A percentile compares a stretch with the other conserved stretches of the same genome.
Conservation (phyloP, 2,797 vertebrate genomes). For the Enteromius fasciolatus region DNA sequence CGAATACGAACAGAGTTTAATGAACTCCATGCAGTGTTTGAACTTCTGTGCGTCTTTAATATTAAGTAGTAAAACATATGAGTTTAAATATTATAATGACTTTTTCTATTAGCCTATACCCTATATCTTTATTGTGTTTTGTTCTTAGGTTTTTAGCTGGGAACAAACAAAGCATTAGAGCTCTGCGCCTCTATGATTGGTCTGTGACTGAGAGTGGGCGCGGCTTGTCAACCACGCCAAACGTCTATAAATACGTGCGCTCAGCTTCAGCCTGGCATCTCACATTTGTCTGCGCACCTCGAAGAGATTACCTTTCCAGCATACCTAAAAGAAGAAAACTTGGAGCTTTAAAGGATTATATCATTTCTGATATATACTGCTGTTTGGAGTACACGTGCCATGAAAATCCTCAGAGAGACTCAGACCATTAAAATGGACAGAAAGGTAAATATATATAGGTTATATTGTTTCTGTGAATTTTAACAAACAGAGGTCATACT, state of each 20-base stretch:
- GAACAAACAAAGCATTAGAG: not conserved
- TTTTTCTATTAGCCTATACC: not conserved
- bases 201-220: slow-evolving; percentile 16
- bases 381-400: slow-evolving; percentile 37
- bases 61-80: not conserved
- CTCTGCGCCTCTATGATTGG: slow-evolving; percentile 21
- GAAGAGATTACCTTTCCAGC: not conserved
- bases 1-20: not conserved
- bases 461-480: not conserved
- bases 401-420: slow-evolving; percentile 60
- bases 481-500: not conserved
- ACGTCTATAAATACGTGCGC: slow-evolving; percentile 32
- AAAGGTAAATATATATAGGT: slow-evolving; percentile 67
- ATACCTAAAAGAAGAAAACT: not conserved
- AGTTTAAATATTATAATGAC: not conserved
- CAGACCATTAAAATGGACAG: slow-evolving; percentile 61
- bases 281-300: not conserved
- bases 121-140: not conserved
- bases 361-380: not conserved
- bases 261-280: not conserved
- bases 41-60: no score
- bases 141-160: not conserved
- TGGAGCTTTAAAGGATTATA: slow-evolving; percentile 6
- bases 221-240: not conserved
- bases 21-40: not conserved